Evolutionary conservation across 2,797 vertebrate genomes (phyloP), one percentile per base, ranked within the genome.

Genomic region (Choloepus didactylus): DNA sequence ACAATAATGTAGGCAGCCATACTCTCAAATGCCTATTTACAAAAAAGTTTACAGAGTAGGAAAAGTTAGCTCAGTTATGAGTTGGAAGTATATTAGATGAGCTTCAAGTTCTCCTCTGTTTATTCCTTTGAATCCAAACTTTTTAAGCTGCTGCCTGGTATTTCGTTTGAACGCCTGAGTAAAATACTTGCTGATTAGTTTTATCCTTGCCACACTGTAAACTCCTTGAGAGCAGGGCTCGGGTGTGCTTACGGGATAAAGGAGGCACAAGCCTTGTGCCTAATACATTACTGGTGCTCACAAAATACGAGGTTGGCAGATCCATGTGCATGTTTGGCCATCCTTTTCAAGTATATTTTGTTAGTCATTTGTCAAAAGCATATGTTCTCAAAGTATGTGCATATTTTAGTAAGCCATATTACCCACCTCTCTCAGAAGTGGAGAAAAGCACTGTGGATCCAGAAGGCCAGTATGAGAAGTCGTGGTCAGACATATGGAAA

Each of bases 51-150:
- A 31, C 3, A 6, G n/a, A 83, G 21, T 75, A 35, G 46, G 46
- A 76, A 62, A 46, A 19, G 31, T 67, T 67, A 38, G 66, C 51
- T 51, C 64, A 21, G 84, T 27, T 66, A 0, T 95, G 59, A 75
- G 46, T 27, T 76, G 16, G 3, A 91, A 83, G 38, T 87, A 6
- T 87, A 59, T 84, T 80, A 59, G 56, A 66, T 93, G 29, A 80
- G 76, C 70, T 92, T 95, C 49, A 75, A 14, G 38, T 80, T 96
- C 46, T 76, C 46, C 10, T 54, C 54, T 18, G 1, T 76, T 59
- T 60, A 91, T 67, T 82, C 95, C 46, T 91, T 93, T 87, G 59
- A 96, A 82, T 46, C 12, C 49, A 90, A 31, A 84, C 76, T 60
- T 77, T 54, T 80, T 41, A 72, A 91, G 72, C 56, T 70, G 56